Base-by-base conservation (phyloP, 1,140 invertebrate species). In the Condylostylus longicornis region DNA sequence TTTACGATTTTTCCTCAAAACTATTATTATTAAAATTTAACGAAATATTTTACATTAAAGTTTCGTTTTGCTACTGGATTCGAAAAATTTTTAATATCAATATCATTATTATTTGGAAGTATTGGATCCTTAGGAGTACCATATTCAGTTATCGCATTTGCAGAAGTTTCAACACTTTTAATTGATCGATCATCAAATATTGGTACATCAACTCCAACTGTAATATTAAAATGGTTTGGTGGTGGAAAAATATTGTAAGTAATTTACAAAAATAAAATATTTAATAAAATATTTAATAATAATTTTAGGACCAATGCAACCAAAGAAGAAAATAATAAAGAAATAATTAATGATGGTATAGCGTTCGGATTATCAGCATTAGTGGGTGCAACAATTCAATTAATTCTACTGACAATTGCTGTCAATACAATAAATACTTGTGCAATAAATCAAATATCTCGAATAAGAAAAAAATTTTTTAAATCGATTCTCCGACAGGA, bases 401-500 rank as follows among this genome's bases (percentile, higher is more conserved):
- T 80, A 43, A 42, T 77, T 8, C 66, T 74, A 12, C 70, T 68
- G 2, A 67, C 71, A 6, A 56, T 75, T 18, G 72, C 73, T 33
- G 69, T 82, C 1, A 70, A 77, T 44, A 56, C 75, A 3, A 65
- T 79, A 29, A 80, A 79, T 51, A 66, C 68, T 40, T 52, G 67
- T 3, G 72, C 74, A 2, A 47, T 69, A 4, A 68, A 57, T 42
- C 61, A 73, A 65, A 75, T 83, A 13, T 71, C 71, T 31, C 66
- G 75, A 53, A 71, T 89, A 14, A 72, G 81, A 30, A 69, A 69
- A 45, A 63, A 66, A 45, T 88, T 83, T 52, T 62, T 89, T 12
- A 64, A 72, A 47, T 69, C 82, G 5, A 74, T 89, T 1, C 61
- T 95, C 4, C 69, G 82, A 12, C 88, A 94, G 62, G 86, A 94